phyloP scores from a whole-genome alignment of 2,888 invertebrate genomes.

The Gymnosoma rotundatum region DNA sequence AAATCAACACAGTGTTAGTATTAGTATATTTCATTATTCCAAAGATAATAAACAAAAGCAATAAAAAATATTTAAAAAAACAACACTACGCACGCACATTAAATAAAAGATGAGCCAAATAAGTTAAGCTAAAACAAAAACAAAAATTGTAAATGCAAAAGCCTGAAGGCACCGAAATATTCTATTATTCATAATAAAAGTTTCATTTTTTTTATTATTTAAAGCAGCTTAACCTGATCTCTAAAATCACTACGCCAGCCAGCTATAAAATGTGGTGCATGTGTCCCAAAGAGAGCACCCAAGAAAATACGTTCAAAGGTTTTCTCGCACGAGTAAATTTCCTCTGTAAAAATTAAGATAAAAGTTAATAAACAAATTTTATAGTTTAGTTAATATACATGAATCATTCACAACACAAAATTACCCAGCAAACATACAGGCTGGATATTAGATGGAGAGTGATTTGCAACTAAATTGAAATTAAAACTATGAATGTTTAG shows the following conservation, averaged over 20 bases:
- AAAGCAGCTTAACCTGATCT: slow-evolving; percentile 81
- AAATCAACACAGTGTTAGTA: background rate
- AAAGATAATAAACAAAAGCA: slow-evolving; percentile 35
- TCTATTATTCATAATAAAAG: slow-evolving; percentile 5
- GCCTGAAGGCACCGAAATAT: no score
- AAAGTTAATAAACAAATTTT: slow-evolving; percentile 5
- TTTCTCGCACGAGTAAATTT: slow-evolving; percentile 86
- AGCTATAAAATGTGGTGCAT: slow-evolving; percentile 90
- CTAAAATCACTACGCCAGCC: slow-evolving; percentile 94
- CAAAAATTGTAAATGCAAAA: background rate
- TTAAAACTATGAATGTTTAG: no score
- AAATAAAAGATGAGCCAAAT: background rate
- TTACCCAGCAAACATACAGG: no score
- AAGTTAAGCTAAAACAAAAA: background rate
- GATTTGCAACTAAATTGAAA: no score
- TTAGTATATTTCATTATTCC: slow-evolving; percentile 12
- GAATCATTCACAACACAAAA: no score
- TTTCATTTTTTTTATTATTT: background rate
- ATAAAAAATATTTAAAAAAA: slow-evolving; percentile 16
- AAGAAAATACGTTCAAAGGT: slow-evolving; percentile 87
- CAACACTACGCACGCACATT: background rate
- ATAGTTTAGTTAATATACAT: no score
- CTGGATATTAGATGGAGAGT: no score
- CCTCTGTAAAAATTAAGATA: slow-evolving; percentile 76
- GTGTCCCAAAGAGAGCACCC: slow-evolving; percentile 91